Evolutionary conservation across 1,140 invertebrate species (phyloP), one percentile per base, ranked within the genome.

Genomic region (Trialeurodes vaporariorum): DNA sequence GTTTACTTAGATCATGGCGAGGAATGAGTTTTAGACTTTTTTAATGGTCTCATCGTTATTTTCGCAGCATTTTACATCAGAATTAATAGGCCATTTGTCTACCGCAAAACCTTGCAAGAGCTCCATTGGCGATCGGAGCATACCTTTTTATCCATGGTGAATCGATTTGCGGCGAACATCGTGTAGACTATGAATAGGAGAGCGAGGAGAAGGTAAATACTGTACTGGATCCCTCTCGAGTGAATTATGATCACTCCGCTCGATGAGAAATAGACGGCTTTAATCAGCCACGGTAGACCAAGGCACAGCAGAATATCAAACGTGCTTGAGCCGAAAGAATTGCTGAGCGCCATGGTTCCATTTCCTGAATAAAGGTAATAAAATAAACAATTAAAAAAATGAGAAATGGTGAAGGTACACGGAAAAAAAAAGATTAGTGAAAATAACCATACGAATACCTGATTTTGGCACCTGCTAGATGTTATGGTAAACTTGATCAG

Each of bases 301-400:
- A 83, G 71, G 68, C 81, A 83, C 61, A 83, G 75, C 1, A 83
- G 73, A 64, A 82, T 79, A 72, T 83, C 81, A 68, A 83, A 82
- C 21, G 80, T 79, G 68, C 81, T 83, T 22, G 81, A 82, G 9
- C 81, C 82, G 17, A 82, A 76, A 0, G 78, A 76, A 64, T 81
- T 83, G 59, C 77, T 77, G 5, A 83, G 71, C 0, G 81, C 81
- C 81, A 83, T 83, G 49, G 81, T 76, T 9, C 81, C 81, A 66
- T 79, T 72, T 27, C 79, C 79, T 78, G 67, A 71, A 72, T 63
- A 66, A 62, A 62, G 13, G 23, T n/a, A 12, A 62, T 12, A n/a
- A n/a, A 62, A 58, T 58, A 58, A 58, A 58, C 12, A n/a, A 13
- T 13, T 13, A 25, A 25, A 63, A 25, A 63, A 63, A 61, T 64